A percentile compares a stretch with the other conserved stretches of the same genome.
phyloP scores from a whole-genome alignment of 1,140 invertebrate species.

The Cataglyphis hispanica region DNA sequence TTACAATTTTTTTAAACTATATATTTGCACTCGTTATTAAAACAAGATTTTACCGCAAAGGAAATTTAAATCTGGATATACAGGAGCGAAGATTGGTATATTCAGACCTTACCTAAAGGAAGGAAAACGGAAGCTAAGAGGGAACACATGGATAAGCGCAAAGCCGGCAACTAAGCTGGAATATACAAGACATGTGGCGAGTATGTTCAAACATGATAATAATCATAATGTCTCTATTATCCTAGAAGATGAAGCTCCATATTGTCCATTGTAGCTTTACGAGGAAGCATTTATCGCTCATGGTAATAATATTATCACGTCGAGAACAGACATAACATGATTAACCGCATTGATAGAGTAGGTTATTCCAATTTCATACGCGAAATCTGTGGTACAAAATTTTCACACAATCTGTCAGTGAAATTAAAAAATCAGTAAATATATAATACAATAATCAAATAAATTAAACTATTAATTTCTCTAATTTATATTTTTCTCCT shows the following conservation, averaged over 20 bases:
- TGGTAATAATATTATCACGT: constrained; percentile 51
- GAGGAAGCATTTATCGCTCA: constrained; percentile 34
- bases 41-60: background rate
- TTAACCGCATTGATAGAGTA: constrained; percentile 39
- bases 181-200: constrained; percentile 51
- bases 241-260: constrained; percentile 29
- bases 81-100: constrained; percentile 7
- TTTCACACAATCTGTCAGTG: background rate
- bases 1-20: background rate
- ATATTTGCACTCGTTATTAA: background rate
- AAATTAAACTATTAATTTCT: background rate
- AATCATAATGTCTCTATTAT: constrained; percentile 57
- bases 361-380: background rate
- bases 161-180: constrained; percentile 44
- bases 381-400: background rate
- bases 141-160: constrained; percentile 35
- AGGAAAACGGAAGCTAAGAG: constrained; percentile 26
- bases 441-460: background rate
- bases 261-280: constrained; percentile 28
- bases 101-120: constrained; percentile 19
- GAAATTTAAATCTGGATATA: constrained; percentile 1
- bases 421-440: constrained; percentile 12
- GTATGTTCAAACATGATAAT: constrained; percentile 55
- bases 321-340: constrained; percentile 25
- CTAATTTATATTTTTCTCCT: background rate